Percentiles rank a stretch among this genome's conserved stretches.
phyloP scores from a whole-genome alignment of 2,888 invertebrate genomes.

The Pedicia rivosa region DNA sequence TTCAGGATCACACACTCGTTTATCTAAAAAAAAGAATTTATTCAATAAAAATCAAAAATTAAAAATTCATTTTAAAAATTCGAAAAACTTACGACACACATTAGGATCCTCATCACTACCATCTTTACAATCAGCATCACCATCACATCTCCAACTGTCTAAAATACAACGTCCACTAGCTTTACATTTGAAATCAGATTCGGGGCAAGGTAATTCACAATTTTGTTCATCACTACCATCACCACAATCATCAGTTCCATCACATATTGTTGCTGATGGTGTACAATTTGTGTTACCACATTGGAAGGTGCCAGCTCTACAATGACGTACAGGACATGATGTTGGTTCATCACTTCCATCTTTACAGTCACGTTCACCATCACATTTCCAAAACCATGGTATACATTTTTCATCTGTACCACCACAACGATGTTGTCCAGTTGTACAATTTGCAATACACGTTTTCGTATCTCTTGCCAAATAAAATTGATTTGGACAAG shows the following conservation, averaged over 20 bases:
- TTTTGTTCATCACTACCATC: slow-evolving; percentile 77
- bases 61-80: neutral
- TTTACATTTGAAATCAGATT: slow-evolving; percentile 79
- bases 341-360: slow-evolving; percentile 83
- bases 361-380: slow-evolving; percentile 83
- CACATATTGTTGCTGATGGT: slow-evolving; percentile 82
- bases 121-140: slow-evolving; percentile 87
- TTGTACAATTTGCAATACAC: slow-evolving; percentile 88
- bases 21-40: slow-evolving; percentile 32
- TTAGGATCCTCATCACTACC: slow-evolving; percentile 83
- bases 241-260: slow-evolving; percentile 84
- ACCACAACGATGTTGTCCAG: slow-evolving; percentile 40
- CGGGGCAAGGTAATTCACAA: slow-evolving; percentile 73
- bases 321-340: slow-evolving; percentile 69
- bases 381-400: slow-evolving; percentile 70
- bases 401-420: slow-evolving; percentile 52
- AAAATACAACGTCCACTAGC: slow-evolving; percentile 77
- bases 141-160: slow-evolving; percentile 85
- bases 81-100: slow-evolving; percentile 51
- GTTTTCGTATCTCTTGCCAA: slow-evolving; percentile 66
- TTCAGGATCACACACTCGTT: slow-evolving; percentile 62
- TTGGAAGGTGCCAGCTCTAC: slow-evolving; percentile 84
- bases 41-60: neutral
- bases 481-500: slow-evolving; percentile 90
- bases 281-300: slow-evolving; percentile 87